Conservation (phyloP, 2,113 vertebrate species). For the Engraulis encrasicolus region DNA sequence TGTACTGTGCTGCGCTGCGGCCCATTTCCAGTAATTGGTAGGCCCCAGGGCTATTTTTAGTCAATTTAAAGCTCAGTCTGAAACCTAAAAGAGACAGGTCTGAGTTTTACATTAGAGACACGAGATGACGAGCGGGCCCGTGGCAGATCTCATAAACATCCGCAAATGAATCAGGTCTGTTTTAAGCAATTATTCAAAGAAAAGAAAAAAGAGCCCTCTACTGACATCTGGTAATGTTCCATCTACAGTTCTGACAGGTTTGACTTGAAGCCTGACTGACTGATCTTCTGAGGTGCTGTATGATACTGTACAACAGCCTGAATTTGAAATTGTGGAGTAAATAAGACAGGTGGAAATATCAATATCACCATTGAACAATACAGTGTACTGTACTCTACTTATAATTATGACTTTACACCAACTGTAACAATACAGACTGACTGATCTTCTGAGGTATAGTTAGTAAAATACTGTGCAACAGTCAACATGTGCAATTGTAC, state of each 20-base stretch:
- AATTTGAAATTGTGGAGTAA: too few species aligned
- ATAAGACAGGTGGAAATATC: background rate
- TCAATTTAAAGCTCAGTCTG: slow-evolving; percentile 43
- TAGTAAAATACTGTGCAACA: background rate
- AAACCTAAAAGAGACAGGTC: slow-evolving; percentile 36
- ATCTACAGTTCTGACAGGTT: background rate
- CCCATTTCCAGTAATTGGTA: slow-evolving; percentile 57
- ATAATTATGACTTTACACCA: too few species aligned
- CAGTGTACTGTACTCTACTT: too few species aligned
- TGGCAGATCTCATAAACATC: slow-evolving; percentile 13
- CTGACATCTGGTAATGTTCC: background rate
- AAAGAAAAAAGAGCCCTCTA: too few species aligned
- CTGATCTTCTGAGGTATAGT: background rate
- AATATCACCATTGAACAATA: background rate
- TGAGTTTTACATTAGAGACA: slow-evolving; percentile 14
- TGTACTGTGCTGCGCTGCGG: slow-evolving; percentile 34
- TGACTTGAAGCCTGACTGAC: background rate
- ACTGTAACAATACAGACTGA: too few species aligned
- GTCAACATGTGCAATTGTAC: background rate
- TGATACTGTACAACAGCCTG: background rate
- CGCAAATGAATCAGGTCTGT: slow-evolving; percentile 19
- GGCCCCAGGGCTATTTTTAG: slow-evolving; percentile 57
- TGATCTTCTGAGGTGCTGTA: background rate
- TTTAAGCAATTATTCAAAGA: slow-evolving; percentile 5
- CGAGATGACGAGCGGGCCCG: background rate